Conservation (phyloP, 2,888 invertebrate genomes). For the Xylota segnis region DNA sequence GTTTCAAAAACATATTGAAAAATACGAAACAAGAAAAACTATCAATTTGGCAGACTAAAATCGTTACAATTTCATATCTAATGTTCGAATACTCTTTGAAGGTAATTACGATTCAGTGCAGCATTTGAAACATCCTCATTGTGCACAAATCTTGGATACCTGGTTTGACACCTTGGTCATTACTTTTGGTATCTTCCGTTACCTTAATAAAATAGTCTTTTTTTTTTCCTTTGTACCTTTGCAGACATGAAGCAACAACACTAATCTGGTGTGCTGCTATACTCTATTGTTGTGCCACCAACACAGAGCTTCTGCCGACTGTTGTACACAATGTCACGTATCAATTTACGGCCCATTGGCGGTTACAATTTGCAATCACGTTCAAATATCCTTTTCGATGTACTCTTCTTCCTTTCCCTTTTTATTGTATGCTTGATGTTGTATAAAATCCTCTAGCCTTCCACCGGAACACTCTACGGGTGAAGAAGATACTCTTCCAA, state of each 20-base stretch:
- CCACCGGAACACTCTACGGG: slow-evolving; percentile 18
- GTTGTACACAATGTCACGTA: slow-evolving; percentile 80
- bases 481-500: slow-evolving; percentile 45
- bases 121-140: slow-evolving; percentile 23
- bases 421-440: slow-evolving; percentile 55
- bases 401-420: slow-evolving; percentile 35
- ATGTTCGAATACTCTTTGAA: background rate
- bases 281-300: slow-evolving; percentile 17
- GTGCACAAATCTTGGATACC: slow-evolving; percentile 40
- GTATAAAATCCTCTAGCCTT: slow-evolving; percentile 34
- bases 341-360: slow-evolving; percentile 84
- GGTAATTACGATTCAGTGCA: slow-evolving; percentile 32
- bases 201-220: slow-evolving; percentile 58
- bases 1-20: background rate
- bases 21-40: background rate
- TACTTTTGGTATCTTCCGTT: slow-evolving; percentile 45
- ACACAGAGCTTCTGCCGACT: slow-evolving; percentile 23
- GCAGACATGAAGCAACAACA: slow-evolving; percentile 33
- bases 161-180: slow-evolving; percentile 50
- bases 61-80: background rate
- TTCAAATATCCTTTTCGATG: slow-evolving; percentile 78
- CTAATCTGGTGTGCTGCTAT: slow-evolving; percentile 52
- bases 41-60: background rate
- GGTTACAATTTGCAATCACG: slow-evolving; percentile 84
- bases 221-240: background rate